Evolutionary conservation across 2,797 vertebrate species (phyloP), one percentile per base, ranked within the genome.

Genomic region (Paedocypris micromegethes): DNA sequence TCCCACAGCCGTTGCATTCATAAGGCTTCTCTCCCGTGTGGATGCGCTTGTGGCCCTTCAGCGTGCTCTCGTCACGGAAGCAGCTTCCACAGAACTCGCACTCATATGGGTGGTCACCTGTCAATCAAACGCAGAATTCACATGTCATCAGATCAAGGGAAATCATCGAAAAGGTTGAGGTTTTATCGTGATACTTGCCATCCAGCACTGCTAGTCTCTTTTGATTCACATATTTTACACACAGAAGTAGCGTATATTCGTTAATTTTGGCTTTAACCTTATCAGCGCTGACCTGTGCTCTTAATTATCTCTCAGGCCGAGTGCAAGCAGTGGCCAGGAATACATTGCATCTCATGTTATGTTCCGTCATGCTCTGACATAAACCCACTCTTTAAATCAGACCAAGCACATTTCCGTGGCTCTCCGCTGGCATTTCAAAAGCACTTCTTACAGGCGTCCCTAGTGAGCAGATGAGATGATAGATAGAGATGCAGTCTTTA

Each of bases 261-360:
- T 91, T 82, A 92, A 93, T 93, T 94, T 93, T 96, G 91, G 90
- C 88, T 93, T 96, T 96, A 95, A 69, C 95, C 91, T 95, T 93
- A 95, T 97, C 92, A 92, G 90, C 92, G 92, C 90, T 96, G 94
- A 97, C 96, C 96, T 94, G 92, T 93, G 94, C 92, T 94, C 93
- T 94, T 96, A 95, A 96, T 97, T 97, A 96, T 96, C 93, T 94
- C 92, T 90, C 90, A 95, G 95, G 96, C 94, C 93, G 96, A 94
- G 92, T 93, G 89, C 91, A 86, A 88, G 90, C 91, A 91, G 91
- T 95, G 92, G 90, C 89, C 91, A 87, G 91, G 92, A 93, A 97
- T 95, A 94, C 92, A 92, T 92, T 93, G 89, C 87, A 83, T 89
- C 83, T 83, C 90, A 91, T 58, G 88, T 92, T 92, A 91, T 91